Percentiles rank a stretch among this genome's conserved stretches.
phyloP scores from a whole-genome alignment of 2,888 invertebrate species.

The Tortricodes alternella region DNA sequence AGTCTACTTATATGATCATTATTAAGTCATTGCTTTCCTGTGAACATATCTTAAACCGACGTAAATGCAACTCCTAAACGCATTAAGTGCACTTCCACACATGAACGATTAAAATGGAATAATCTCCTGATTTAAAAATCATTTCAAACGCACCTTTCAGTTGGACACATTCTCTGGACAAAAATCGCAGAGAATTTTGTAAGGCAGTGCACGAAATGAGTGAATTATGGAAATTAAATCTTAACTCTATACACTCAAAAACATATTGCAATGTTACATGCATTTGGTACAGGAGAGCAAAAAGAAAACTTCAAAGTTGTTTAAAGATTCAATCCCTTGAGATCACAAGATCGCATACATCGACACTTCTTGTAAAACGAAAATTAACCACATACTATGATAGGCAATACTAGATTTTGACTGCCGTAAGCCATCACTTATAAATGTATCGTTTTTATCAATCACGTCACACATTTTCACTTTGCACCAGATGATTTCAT shows the following conservation, averaged over 20 bases:
- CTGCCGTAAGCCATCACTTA: conserved; percentile 43
- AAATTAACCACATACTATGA: conserved; percentile 56
- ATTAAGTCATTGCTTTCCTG: conserved; percentile 73
- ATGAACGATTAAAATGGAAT: conserved; percentile 46
- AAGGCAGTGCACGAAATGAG: conserved; percentile 65
- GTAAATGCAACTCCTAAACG: conserved; percentile 55
- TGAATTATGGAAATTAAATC: conserved; percentile 40
- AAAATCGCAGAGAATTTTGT: conserved; percentile 45
- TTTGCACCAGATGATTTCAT: conserved; percentile 13
- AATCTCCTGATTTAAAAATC: conserved; percentile 46
- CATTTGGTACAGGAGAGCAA: conserved; percentile 39
- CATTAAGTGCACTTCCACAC: conserved; percentile 72
- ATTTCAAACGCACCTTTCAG: conserved; percentile 23
- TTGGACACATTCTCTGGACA: conserved; percentile 30
- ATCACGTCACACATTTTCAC: conserved; percentile 26
- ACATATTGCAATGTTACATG: conserved; percentile 42
- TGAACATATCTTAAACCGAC: conserved; percentile 56
- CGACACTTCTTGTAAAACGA: conserved; percentile 47
- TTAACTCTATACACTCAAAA: conserved; percentile 51
- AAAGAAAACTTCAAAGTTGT: conserved; percentile 49
- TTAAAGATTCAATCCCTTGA: conserved; percentile 60
- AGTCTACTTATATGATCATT: conserved; percentile 73
- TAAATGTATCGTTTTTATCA: conserved; percentile 8
- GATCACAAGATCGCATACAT: conserved; percentile 75
- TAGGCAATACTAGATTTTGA: conserved; percentile 59